These are phyloP conservation scores for Microcebus ravelobensis DNA, from an alignment of 2,113 vertebrate genomes.

Conservation along the genomic window DNA sequence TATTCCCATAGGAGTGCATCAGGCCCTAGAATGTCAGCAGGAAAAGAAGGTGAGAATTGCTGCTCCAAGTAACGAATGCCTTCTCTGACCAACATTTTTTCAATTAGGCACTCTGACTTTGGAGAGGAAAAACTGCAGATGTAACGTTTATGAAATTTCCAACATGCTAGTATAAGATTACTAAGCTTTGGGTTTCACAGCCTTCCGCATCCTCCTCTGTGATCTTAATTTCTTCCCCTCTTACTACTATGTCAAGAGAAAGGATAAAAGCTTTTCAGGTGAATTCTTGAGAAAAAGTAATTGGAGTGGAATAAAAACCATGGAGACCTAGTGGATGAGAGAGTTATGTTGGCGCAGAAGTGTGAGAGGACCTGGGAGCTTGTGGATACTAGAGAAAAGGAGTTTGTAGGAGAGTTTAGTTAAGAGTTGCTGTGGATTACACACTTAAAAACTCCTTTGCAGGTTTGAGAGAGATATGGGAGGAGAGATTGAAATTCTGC, in stretches of 20 bases:
- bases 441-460: neutral
- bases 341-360: neutral
- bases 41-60: neutral
- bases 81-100: neutral
- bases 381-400: neutral
- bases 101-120: neutral
- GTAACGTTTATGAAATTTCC: neutral
- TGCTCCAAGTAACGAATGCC: neutral
- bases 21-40: neutral
- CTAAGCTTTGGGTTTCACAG: neutral
- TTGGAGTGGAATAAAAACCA: constrained; percentile 34
- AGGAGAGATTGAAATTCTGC: neutral
- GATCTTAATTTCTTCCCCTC: neutral
- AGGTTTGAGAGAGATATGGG: neutral
- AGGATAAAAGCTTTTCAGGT: constrained; percentile 16
- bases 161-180: neutral
- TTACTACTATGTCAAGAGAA: constrained; percentile 16
- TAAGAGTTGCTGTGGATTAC: neutral
- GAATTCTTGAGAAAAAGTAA: constrained; percentile 52
- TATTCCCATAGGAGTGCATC: too few relatives aligned
- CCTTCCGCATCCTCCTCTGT: neutral
- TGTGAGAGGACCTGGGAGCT: neutral
- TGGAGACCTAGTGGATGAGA: neutral
- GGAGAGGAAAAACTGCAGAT: neutral
- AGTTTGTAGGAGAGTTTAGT: neutral